Conservation (phyloP, 2,888 invertebrate genomes). For the Diarsia brunnea region DNA sequence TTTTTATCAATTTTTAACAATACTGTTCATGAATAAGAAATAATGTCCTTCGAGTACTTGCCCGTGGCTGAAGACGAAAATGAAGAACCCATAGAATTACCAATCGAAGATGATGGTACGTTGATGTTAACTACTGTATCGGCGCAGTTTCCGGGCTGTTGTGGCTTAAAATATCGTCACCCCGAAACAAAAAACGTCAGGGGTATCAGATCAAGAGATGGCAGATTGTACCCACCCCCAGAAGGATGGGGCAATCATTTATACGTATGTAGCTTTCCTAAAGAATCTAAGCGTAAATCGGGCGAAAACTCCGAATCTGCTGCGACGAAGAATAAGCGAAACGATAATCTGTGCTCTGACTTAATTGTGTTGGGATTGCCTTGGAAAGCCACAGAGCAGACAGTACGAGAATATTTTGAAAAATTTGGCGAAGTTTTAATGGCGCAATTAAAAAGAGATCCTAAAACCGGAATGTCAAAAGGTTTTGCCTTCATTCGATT, state of each 20-base stretch:
- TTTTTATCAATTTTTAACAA: slow-evolving; percentile 83
- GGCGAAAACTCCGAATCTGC: slow-evolving; percentile 96
- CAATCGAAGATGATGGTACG: slow-evolving; percentile 98
- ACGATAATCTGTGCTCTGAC: slow-evolving; percentile 98
- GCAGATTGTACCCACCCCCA: slow-evolving; percentile 96
- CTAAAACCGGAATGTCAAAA: slow-evolving; percentile 98
- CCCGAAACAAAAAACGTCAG: slow-evolving; percentile 97
- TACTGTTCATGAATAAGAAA: slow-evolving; percentile 89
- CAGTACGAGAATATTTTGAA: slow-evolving; percentile 98
- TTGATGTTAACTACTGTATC: slow-evolving; percentile 97
- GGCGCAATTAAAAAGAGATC: slow-evolving; percentile 99
- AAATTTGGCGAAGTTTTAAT: slow-evolving; percentile 99
- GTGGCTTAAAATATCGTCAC: slow-evolving; percentile 99
- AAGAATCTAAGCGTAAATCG: slow-evolving; percentile 98
- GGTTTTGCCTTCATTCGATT: slow-evolving; percentile 99
- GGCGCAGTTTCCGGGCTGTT: slow-evolving; percentile 98
- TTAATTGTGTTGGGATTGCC: slow-evolving; percentile 99
- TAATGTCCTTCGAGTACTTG: slow-evolving; percentile 92
- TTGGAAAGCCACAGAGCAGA: slow-evolving; percentile 99
- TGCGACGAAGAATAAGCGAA: slow-evolving; percentile 97
- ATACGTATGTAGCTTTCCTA: slow-evolving; percentile 96
- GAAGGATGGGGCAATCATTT: slow-evolving; percentile 96
- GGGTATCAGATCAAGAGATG: slow-evolving; percentile 97
- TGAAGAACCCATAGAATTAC: slow-evolving; percentile 99
- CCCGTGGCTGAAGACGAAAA: slow-evolving; percentile 99